These are phyloP conservation scores for Vulpes ferrilata DNA, from an alignment of 2,113 vertebrate species.

Conservation along the genomic window DNA sequence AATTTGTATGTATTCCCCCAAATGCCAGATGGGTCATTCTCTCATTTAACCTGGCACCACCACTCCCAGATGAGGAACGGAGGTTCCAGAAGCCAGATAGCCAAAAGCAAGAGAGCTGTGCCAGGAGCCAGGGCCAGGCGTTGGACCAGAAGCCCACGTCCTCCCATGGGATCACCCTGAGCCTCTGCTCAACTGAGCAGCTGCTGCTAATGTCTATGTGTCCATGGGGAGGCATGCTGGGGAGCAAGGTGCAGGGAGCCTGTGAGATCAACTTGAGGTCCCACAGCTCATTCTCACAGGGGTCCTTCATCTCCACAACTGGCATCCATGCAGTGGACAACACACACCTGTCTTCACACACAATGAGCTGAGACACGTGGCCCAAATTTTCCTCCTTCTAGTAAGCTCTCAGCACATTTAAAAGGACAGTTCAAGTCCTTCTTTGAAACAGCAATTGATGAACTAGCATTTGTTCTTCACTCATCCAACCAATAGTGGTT, in stretches of 20 bases:
- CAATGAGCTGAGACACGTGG: rapidly evolving
- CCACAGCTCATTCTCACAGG: background rate
- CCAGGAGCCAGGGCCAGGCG: too few relatives aligned
- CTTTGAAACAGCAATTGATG: background rate
- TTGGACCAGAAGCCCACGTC: background rate
- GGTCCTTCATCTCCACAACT: rapidly evolving
- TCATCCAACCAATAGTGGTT: background rate
- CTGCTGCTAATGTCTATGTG: too few relatives aligned
- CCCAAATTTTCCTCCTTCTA: background rate
- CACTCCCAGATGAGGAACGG: background rate
- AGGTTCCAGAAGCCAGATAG: background rate
- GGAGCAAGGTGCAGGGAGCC: background rate
- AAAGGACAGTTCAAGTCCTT: background rate
- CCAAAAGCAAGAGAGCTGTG: background rate
- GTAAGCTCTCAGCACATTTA: background rate
- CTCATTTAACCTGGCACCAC: background rate
- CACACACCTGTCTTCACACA: background rate
- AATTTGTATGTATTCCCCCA: background rate
- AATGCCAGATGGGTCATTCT: background rate
- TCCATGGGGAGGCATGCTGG: background rate
- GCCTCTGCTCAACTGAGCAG: background rate
- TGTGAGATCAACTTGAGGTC: background rate
- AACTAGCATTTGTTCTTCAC: background rate
- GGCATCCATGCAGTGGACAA: background rate
- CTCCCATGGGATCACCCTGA: too few relatives aligned